Evolutionary conservation across 2,113 vertebrate genomes (phyloP).

Genomic region (Hemibagrus wyckioides): DNA sequence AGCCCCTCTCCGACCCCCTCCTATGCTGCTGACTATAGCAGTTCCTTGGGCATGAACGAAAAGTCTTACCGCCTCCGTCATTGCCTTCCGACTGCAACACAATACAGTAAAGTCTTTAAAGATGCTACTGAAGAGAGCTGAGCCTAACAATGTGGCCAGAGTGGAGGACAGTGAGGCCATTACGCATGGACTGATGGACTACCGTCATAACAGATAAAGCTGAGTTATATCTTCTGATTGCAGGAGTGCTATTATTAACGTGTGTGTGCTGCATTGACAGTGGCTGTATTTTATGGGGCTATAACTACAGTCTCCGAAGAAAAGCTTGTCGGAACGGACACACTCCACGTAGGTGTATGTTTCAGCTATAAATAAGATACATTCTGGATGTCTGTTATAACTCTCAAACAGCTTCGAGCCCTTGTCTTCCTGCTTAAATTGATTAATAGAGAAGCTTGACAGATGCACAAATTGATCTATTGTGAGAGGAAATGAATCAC

Average conservation of each 20-base stretch:
- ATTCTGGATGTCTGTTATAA: neutral
- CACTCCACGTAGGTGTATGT: neutral
- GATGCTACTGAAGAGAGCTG: neutral
- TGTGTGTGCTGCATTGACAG: neutral
- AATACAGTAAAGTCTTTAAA: neutral
- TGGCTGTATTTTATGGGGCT: neutral
- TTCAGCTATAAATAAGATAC: slow-evolving; percentile 3
- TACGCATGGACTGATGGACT: neutral
- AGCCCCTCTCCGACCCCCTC: neutral
- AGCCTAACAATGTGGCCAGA: neutral
- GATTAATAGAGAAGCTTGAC: neutral
- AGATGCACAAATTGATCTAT: slow-evolving; percentile 37
- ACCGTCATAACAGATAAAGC: neutral
- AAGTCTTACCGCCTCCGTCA: neutral
- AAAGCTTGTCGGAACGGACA: neutral
- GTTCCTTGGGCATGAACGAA: neutral
- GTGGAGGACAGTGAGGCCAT: neutral
- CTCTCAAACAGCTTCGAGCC: neutral
- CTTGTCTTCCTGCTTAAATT: neutral
- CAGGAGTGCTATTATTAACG: neutral
- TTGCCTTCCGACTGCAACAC: neutral
- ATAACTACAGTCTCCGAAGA: neutral
- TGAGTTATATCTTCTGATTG: neutral
- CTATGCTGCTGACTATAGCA: neutral
- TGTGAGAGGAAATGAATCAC: slow-evolving; percentile 55